Evolutionary conservation across 2,113 vertebrate species (phyloP).

Genomic region (Callorhinus ursinus): DNA sequence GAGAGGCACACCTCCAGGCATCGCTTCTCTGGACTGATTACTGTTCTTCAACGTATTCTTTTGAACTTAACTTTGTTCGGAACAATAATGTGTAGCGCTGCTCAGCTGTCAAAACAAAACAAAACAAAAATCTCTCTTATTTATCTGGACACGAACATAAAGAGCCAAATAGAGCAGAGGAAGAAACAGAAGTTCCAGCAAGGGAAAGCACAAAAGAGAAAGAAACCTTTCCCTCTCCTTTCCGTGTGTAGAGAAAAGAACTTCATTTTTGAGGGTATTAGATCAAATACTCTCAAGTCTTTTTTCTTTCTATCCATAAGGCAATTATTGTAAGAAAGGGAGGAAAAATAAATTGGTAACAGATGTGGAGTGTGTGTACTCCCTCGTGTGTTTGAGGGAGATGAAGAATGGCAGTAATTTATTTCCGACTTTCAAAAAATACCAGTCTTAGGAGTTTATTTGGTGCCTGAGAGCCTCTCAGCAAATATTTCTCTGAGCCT

Average conservation of each 20-base stretch:
- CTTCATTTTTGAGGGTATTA: constrained; percentile 23
- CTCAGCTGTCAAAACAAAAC: constrained; percentile 3
- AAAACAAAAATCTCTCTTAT: not conserved
- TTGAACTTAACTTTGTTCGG: not conserved
- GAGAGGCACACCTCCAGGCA: not conserved
- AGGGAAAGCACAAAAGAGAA: not conserved
- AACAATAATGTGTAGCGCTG: not conserved
- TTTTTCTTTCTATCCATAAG: constrained; percentile 23
- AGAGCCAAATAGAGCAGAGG: not conserved
- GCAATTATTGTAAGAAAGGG: constrained; percentile 6
- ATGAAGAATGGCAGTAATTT: constrained; percentile 45
- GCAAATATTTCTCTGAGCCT: constrained; percentile 38
- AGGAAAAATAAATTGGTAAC: constrained; percentile 48
- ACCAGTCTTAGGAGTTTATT: constrained; percentile 5
- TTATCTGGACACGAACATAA: not conserved
- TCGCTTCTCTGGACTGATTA: not conserved
- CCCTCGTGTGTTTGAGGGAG: not conserved
- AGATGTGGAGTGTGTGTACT: not conserved
- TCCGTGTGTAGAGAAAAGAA: not conserved
- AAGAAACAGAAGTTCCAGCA: not conserved
- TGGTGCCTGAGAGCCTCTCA: constrained; percentile 22
- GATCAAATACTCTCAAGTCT: not conserved
- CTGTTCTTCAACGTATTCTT: not conserved
- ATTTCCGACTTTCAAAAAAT: constrained; percentile 61
- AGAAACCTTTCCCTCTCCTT: not conserved